Evolutionary conservation across 2,888 invertebrate genomes (phyloP).

Genomic region (Apoda limacodes): DNA sequence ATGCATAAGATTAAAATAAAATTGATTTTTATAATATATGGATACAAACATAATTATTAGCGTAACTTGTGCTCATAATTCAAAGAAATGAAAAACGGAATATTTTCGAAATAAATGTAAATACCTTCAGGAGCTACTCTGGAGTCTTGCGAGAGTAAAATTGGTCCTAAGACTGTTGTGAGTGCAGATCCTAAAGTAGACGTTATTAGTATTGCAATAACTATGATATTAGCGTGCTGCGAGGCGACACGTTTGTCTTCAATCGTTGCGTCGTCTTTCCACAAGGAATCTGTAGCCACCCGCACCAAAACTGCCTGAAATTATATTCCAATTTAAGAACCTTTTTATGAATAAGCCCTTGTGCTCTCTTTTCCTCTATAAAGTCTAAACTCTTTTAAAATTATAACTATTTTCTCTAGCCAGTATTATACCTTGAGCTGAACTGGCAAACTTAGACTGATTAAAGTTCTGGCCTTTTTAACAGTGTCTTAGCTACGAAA

Average conservation of each 20-base stretch:
- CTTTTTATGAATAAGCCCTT: conserved; percentile 10
- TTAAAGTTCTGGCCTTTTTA: too few species aligned
- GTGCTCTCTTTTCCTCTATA: conserved; percentile 3
- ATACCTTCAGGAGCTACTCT: conserved; percentile 51
- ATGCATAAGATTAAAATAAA: too few species aligned
- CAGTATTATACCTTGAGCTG: too few species aligned
- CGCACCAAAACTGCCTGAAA: conserved; percentile 61
- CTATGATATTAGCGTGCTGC: conserved; percentile 58
- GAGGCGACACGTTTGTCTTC: conserved; percentile 43
- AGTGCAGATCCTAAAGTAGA: conserved; percentile 49
- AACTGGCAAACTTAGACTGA: too few species aligned
- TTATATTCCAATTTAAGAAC: conserved; percentile 17
- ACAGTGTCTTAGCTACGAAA: too few species aligned
- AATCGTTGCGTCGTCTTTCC: conserved; percentile 34
- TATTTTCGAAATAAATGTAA: too few species aligned
- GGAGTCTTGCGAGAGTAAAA: conserved; percentile 46
- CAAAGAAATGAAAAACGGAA: too few species aligned
- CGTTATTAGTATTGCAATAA: conserved; percentile 55
- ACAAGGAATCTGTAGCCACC: conserved; percentile 52
- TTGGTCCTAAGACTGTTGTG: conserved; percentile 50
- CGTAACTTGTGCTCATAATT: too few species aligned
- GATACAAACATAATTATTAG: too few species aligned
- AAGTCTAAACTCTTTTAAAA: conserved; percentile 14
- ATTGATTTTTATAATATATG: too few species aligned
- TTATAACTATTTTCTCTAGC: too few species aligned